Evolutionary conservation across 2,113 vertebrate genomes (phyloP).

Genomic region (Uria aalge): DNA sequence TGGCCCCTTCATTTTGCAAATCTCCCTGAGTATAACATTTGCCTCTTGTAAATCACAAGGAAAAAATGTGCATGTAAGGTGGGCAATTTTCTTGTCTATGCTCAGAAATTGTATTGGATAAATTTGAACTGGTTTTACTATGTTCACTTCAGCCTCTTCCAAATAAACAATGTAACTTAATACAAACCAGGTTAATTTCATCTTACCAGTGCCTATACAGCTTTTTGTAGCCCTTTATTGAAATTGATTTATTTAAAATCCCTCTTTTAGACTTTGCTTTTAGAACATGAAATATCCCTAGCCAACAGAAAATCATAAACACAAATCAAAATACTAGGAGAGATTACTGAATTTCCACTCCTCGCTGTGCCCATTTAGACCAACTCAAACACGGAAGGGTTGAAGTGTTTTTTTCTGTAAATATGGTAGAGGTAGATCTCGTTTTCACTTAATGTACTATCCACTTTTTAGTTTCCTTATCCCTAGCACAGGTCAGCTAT

Average conservation of each 20-base stretch:
- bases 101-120: background rate
- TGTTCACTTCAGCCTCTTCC: background rate
- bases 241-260: background rate
- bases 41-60: background rate
- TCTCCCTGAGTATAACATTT: background rate
- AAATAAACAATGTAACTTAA: background rate
- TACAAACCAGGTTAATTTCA: background rate
- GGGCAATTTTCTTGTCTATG: background rate
- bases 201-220: background rate
- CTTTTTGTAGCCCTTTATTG: background rate
- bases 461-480: background rate
- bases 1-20: background rate
- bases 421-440: background rate
- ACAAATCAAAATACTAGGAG: background rate
- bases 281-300: background rate
- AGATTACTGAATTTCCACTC: background rate
- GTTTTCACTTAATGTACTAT: background rate
- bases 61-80: background rate
- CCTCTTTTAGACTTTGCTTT: background rate
- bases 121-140: background rate
- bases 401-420: background rate
- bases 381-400: background rate
- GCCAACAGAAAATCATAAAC: background rate
- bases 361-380: background rate
- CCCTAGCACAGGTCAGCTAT: background rate